Conservation (phyloP, 2,113 vertebrate species). For the Mionectes macconnelli region DNA sequence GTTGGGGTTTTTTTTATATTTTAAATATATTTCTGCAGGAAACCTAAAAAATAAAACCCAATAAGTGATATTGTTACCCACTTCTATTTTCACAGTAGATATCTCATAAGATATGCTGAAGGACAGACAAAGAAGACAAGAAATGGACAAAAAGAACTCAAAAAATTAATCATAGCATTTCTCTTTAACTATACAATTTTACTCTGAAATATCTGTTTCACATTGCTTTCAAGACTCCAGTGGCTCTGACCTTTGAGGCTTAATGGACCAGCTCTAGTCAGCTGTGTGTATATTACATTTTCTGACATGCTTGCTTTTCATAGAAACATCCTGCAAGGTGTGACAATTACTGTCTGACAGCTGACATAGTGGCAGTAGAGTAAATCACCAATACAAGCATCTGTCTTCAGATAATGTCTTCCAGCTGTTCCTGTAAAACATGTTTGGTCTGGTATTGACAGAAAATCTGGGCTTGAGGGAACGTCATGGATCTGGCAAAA, state of each 20-base stretch:
- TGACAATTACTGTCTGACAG: background rate
- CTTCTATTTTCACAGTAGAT: background rate
- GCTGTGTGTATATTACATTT: background rate
- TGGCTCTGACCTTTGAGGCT: background rate
- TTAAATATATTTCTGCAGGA: background rate
- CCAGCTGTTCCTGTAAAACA: background rate
- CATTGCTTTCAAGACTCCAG: background rate
- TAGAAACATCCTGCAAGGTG: background rate
- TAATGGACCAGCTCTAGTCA: background rate
- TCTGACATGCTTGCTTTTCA: background rate
- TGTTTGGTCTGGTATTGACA: background rate
- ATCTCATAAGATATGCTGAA: background rate
- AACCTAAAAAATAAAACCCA: background rate
- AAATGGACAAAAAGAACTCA: background rate
- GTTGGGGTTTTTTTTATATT: background rate
- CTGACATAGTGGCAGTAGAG: background rate
- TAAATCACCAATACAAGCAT: background rate
- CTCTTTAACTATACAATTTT: background rate
- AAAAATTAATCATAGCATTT: background rate
- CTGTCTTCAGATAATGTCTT: background rate
- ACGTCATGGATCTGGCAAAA: background rate
- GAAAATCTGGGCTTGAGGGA: background rate
- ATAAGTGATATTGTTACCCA: background rate
- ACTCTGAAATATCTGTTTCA: background rate
- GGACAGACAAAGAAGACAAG: background rate